Conservation (phyloP, 2,113 vertebrate species). For the Cettia cetti region DNA sequence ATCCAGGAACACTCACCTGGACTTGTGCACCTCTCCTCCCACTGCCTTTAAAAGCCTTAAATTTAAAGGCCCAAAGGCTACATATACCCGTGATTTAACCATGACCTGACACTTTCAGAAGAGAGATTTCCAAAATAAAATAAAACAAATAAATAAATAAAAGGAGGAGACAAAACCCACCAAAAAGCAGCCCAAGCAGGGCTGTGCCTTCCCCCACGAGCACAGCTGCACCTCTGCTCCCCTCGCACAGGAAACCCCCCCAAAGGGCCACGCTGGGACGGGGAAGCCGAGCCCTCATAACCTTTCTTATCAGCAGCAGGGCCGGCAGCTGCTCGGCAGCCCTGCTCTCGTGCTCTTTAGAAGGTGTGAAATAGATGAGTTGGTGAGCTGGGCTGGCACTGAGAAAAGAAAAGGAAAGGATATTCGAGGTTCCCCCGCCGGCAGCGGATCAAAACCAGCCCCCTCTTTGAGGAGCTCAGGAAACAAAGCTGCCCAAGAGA, state of each 20-base stretch:
- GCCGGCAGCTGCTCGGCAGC: background rate
- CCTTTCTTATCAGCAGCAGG: background rate
- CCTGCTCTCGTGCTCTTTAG: background rate
- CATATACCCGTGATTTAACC: background rate
- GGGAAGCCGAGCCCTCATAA: background rate
- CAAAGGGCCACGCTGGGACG: background rate
- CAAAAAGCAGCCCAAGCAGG: background rate
- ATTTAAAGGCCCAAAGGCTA: background rate
- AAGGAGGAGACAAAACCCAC: accelerated
- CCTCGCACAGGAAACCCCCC: constrained; percentile 50
- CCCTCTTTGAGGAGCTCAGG: background rate
- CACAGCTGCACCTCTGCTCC: background rate
- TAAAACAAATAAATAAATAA: too few species aligned
- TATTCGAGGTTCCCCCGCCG: background rate
- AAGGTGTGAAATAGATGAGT: constrained; percentile 43
- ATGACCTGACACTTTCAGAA: background rate
- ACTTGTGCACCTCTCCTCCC: accelerated
- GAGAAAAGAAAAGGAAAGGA: background rate
- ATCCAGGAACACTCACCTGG: background rate
- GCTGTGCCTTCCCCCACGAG: background rate
- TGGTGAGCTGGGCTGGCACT: background rate
- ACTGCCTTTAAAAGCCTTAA: background rate
- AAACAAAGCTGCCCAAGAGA: background rate
- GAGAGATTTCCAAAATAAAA: background rate
- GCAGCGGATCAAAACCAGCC: background rate